A percentile compares a stretch with the other conserved stretches of the same genome.
Evolutionary conservation across 2,797 vertebrate genomes (phyloP).

Genomic region (Cichlasoma orientale): DNA sequence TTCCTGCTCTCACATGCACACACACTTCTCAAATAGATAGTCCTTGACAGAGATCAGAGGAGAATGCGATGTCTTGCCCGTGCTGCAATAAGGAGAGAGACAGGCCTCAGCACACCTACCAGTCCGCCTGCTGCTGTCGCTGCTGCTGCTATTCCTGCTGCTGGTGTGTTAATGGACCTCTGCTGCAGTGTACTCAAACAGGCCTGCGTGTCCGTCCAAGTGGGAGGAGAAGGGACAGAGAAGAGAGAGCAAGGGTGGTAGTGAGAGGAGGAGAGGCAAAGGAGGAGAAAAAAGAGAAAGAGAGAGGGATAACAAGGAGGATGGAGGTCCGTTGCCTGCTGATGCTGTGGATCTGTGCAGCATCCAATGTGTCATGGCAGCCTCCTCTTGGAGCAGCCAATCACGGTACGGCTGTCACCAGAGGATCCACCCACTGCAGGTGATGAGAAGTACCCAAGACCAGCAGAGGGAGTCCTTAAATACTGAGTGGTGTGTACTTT

Average conservation of each 20-base stretch:
- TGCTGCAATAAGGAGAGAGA: slow-evolving; percentile 62
- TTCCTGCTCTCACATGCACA: neutral
- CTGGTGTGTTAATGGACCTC: slow-evolving; percentile 58
- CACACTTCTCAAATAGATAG: slow-evolving; percentile 55
- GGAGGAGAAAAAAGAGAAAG: slow-evolving; percentile 64
- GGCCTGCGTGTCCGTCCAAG: slow-evolving; percentile 40
- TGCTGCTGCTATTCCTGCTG: slow-evolving; percentile 41
- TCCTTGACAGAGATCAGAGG: slow-evolving; percentile 75
- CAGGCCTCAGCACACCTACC: slow-evolving; percentile 79
- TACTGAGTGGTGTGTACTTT: neutral
- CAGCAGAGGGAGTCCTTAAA: slow-evolving; percentile 69
- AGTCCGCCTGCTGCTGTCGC: slow-evolving; percentile 58
- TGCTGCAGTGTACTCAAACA: slow-evolving; percentile 64
- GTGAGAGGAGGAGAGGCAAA: slow-evolving; percentile 64
- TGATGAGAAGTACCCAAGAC: slow-evolving; percentile 57
- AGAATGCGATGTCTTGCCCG: slow-evolving; percentile 65
- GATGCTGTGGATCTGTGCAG: slow-evolving; percentile 81
- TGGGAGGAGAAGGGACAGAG: slow-evolving; percentile 45
- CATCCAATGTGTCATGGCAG: slow-evolving; percentile 84
- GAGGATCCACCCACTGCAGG: slow-evolving; percentile 85
- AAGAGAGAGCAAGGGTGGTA: slow-evolving; percentile 44
- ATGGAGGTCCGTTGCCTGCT: slow-evolving; percentile 73
- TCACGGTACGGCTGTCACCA: slow-evolving; percentile 61
- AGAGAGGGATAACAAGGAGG: slow-evolving; percentile 67
- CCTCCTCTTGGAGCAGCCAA: slow-evolving; percentile 82